These are phyloP conservation scores for Sympetrum striolatum DNA, from an alignment of 2,888 invertebrate species.

Conservation along the genomic window DNA sequence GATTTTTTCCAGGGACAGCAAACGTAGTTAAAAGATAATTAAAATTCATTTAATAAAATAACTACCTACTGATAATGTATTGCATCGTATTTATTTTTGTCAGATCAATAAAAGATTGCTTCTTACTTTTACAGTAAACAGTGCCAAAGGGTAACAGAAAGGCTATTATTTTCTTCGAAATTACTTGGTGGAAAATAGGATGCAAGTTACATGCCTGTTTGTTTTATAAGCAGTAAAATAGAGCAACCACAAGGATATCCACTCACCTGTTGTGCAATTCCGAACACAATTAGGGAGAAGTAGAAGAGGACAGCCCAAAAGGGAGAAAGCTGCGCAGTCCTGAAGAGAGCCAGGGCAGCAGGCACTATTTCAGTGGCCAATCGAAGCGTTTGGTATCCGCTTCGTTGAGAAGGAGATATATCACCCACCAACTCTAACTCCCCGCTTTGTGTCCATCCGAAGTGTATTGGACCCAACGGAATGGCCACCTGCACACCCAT, in stretches of 20 bases:
- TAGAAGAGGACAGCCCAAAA: constrained; percentile 90
- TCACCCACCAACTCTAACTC: constrained; percentile 63
- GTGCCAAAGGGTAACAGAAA: too few relatives aligned
- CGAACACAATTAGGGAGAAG: constrained; percentile 83
- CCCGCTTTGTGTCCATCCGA: constrained; percentile 55
- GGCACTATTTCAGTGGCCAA: constrained; percentile 91
- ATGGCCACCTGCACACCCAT: constrained; percentile 72
- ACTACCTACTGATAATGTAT: too few relatives aligned
- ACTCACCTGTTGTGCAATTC: constrained; percentile 79
- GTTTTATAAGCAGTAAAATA: not conserved
- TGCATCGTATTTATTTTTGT: too few relatives aligned
- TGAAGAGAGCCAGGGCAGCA: constrained; percentile 79
- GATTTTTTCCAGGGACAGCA: too few relatives aligned
- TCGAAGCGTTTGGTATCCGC: constrained; percentile 77
- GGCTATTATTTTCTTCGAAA: too few relatives aligned
- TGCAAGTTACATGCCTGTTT: not conserved
- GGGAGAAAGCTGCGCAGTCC: constrained; percentile 78
- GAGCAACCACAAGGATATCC: too few relatives aligned
- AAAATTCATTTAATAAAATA: too few relatives aligned
- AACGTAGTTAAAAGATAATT: too few relatives aligned
- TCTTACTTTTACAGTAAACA: too few relatives aligned
- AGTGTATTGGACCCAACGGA: constrained; percentile 64
- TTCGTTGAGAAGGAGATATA: not conserved
- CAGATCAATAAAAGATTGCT: too few relatives aligned
- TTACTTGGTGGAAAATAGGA: too few relatives aligned